phyloP scores from a whole-genome alignment of 2,113 vertebrate species.

The Aptenodytes forsteri region DNA sequence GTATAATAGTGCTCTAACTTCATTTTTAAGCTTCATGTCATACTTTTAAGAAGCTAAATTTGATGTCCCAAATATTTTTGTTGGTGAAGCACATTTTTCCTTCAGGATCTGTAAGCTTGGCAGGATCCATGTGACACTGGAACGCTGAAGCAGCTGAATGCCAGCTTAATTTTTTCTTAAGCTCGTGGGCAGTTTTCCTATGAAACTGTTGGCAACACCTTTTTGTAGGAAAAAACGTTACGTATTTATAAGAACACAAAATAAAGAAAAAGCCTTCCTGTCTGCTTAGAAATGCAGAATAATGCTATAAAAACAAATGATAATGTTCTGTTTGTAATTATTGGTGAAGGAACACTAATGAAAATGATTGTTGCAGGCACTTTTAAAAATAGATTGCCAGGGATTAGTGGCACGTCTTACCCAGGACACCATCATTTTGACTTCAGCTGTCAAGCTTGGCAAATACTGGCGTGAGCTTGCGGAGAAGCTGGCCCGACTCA shows the following conservation, averaged over 20 bases:
- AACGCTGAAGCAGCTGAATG: background rate
- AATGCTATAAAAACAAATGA: background rate
- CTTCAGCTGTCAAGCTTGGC: constrained; percentile 92
- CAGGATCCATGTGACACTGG: background rate
- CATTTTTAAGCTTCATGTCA: background rate
- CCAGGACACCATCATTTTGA: constrained; percentile 89
- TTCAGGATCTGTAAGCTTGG: background rate
- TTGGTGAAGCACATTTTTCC: background rate
- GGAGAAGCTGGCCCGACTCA: constrained; percentile 84
- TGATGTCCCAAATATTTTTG: background rate
- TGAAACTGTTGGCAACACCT: background rate
- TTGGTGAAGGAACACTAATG: background rate
- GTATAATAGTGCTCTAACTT: background rate
- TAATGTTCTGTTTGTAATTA: constrained; percentile 15
- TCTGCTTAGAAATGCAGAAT: background rate
- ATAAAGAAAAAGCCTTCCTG: background rate
- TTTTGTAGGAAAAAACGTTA: background rate
- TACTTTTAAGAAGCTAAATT: background rate
- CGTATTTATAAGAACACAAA: background rate
- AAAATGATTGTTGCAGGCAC: constrained; percentile 77
- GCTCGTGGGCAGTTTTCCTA: background rate
- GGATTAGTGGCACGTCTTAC: constrained; percentile 84
- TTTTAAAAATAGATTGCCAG: constrained; percentile 91
- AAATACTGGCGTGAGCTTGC: constrained; percentile 89
- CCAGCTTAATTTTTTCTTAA: background rate